These are phyloP conservation scores for Ctena decussata DNA, from an alignment of 2,888 invertebrate genomes.

Conservation along the genomic window DNA sequence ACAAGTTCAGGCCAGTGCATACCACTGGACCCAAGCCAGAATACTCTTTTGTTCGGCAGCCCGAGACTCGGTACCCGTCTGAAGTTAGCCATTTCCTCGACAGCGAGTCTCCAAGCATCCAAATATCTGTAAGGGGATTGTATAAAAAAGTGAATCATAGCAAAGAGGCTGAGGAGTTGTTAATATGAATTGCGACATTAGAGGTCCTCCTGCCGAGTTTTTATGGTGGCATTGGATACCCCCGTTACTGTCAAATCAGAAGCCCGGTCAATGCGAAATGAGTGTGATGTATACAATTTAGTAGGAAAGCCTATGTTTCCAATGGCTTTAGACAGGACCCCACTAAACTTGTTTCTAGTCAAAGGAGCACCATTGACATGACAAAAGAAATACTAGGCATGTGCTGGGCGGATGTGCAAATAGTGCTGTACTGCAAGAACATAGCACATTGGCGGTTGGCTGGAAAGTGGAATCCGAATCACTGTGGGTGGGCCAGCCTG, in stretches of 20 bases:
- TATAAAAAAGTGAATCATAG: not conserved
- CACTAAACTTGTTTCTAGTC: no score
- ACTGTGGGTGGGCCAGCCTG: not conserved
- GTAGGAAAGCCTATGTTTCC: not conserved
- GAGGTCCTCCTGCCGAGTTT: slow-evolving; percentile 8
- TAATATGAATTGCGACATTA: not conserved
- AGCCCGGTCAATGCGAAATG: slow-evolving; percentile 1
- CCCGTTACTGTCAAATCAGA: not conserved
- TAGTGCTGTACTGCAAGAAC: not conserved
- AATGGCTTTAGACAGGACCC: no score
- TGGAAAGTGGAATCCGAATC: not conserved
- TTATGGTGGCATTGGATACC: not conserved
- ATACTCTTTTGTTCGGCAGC: no score
- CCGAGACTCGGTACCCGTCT: no score
- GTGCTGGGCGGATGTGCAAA: not conserved
- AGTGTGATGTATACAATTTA: not conserved
- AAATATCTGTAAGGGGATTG: not conserved
- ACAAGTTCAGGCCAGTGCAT: no score
- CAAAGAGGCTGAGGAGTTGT: no score
- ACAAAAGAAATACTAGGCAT: not conserved
- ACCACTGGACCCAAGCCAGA: no score
- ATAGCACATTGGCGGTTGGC: not conserved
- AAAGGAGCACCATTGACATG: not conserved
- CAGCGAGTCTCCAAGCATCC: no score
- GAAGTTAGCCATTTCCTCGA: no score